A percentile compares a stretch with the other conserved stretches of the same genome.
phyloP scores from a whole-genome alignment of 2,113 vertebrate genomes.

The Prolemur simus region DNA sequence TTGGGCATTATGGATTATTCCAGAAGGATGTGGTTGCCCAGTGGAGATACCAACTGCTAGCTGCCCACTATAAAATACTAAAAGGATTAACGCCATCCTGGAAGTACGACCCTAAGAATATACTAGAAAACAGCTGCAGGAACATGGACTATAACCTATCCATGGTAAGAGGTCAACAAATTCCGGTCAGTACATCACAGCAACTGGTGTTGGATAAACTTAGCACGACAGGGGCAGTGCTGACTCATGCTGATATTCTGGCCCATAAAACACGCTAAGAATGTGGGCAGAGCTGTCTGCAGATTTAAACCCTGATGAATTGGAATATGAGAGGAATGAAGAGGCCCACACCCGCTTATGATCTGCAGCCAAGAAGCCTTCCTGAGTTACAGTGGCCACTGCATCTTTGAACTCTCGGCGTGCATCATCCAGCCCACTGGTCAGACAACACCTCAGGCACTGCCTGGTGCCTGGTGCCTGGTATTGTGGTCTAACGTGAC shows the following conservation, averaged over 20 bases:
- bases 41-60: neutral
- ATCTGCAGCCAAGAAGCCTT: conserved; percentile 33
- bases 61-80: neutral
- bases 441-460: neutral
- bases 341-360: neutral
- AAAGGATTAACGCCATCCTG: conserved; percentile 9
- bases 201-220: neutral
- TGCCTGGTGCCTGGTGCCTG: neutral
- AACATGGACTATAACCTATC: neutral
- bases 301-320: neutral
- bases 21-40: neutral
- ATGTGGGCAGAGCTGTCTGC: conserved; percentile 44
- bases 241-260: neutral
- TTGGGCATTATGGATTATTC: neutral
- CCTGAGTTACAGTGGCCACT: neutral
- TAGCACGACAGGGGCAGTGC: neutral
- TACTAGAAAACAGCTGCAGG: conserved; percentile 5
- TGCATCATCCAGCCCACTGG: neutral
- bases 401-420: neutral
- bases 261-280: conserved; percentile 29
- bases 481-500: neutral
- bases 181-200: neutral
- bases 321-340: conserved; percentile 47
- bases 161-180: conserved; percentile 24
- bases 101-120: neutral